These are phyloP conservation scores for Channa striata DNA, from an alignment of 2,797 vertebrate species.

Conservation along the genomic window DNA sequence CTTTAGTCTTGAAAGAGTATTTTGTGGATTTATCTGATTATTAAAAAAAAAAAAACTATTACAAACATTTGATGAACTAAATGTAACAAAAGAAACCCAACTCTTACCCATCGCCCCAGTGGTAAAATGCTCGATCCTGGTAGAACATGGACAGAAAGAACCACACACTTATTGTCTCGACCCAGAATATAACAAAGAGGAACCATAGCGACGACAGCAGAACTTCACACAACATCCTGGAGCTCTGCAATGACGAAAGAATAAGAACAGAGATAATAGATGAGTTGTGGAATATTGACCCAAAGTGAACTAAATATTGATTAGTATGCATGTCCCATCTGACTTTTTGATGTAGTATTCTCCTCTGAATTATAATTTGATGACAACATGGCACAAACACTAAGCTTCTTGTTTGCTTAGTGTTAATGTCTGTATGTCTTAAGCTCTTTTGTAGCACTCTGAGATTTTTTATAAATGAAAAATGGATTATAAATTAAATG, in stretches of 20 bases:
- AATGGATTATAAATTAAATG: too few relatives aligned
- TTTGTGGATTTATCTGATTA: neutral
- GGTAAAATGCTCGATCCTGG: constrained; percentile 82
- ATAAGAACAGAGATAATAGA: neutral
- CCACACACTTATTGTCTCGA: constrained; percentile 88
- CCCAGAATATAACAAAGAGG: constrained; percentile 89
- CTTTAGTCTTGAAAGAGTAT: neutral
- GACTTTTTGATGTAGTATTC: neutral
- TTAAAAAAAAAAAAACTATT: neutral
- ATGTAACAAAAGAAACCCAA: neutral
- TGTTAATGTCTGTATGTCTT: too few relatives aligned
- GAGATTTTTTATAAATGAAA: too few relatives aligned
- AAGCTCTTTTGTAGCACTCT: too few relatives aligned
- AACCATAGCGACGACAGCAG: constrained; percentile 87
- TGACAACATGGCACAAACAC: neutral
- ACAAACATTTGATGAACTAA: neutral
- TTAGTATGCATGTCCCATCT: neutral
- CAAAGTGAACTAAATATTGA: neutral
- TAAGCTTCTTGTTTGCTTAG: too few relatives aligned
- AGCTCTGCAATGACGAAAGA: constrained; percentile 45
- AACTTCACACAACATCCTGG: constrained; percentile 87
- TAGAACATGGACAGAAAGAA: constrained; percentile 87
- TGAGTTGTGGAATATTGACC: neutral
- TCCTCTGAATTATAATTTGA: neutral
- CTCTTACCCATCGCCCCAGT: constrained; percentile 84